Percentiles rank a stretch among this genome's conserved stretches.
Evolutionary conservation across 2,113 vertebrate genomes (phyloP).

Genomic region (Mastomys coucha): DNA sequence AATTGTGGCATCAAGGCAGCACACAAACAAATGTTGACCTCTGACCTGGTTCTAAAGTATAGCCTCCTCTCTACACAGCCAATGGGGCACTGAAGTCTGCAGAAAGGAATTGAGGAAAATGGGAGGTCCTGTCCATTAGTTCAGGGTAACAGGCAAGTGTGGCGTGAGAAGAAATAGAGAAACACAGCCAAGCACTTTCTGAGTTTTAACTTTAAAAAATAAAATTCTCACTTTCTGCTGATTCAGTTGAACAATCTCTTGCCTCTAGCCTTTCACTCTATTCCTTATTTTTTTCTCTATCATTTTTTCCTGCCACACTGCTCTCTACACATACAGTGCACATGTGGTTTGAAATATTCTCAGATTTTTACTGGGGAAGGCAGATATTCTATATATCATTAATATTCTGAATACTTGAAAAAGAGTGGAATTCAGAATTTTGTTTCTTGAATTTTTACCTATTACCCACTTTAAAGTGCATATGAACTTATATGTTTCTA

Average conservation of each 20-base stretch:
- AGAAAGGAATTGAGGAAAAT: constrained; percentile 83
- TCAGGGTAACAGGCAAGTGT: constrained; percentile 61
- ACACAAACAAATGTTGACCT: constrained; percentile 76
- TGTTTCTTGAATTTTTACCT: neutral
- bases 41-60: constrained; percentile 72
- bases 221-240: constrained; percentile 60
- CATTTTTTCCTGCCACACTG: constrained; percentile 1
- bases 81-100: constrained; percentile 67
- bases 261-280: constrained; percentile 20
- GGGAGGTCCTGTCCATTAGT: constrained; percentile 78
- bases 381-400: neutral
- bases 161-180: constrained; percentile 46
- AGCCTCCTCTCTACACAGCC: constrained; percentile 56
- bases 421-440: neutral
- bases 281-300: neutral
- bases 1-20: constrained; percentile 69
- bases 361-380: neutral
- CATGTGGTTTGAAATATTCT: constrained; percentile 26
- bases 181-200: constrained; percentile 38
- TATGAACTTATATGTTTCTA: neutral
- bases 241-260: constrained; percentile 58
- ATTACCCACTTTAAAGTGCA: neutral
- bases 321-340: neutral
- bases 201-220: constrained; percentile 40
- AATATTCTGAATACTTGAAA: neutral